These are phyloP conservation scores for Gastrophysa polygoni DNA, from an alignment of 2,888 invertebrate species.

Conservation along the genomic window DNA sequence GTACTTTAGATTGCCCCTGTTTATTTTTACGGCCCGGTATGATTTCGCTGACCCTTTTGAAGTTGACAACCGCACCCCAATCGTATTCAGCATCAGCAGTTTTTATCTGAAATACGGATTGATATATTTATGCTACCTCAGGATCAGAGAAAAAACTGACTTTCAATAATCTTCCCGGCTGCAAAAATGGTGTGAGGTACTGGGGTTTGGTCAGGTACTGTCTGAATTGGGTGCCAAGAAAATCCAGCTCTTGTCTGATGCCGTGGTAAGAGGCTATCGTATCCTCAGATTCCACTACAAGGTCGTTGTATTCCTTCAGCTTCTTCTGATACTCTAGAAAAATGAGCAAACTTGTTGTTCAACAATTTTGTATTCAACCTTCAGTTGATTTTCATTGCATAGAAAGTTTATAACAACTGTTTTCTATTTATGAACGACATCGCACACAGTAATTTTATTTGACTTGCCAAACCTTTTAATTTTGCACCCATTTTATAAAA, in stretches of 20 bases:
- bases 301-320: conserved; percentile 67
- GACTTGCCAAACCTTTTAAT: too few relatives aligned
- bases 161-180: conserved; percentile 91
- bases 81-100: conserved; percentile 87
- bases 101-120: conserved; percentile 67
- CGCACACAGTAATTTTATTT: too few relatives aligned
- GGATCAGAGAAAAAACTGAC: conserved; percentile 59
- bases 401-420: too few relatives aligned
- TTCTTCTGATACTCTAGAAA: conserved; percentile 69
- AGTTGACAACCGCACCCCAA: conserved; percentile 96
- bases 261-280: conserved; percentile 83
- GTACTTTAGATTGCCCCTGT: conserved; percentile 60
- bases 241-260: conserved; percentile 80
- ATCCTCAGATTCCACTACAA: conserved; percentile 74
- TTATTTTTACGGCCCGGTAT: conserved; percentile 42
- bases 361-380: background rate
- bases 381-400: too few relatives aligned
- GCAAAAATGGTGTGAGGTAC: conserved; percentile 90
- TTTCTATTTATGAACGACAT: too few relatives aligned
- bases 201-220: conserved; percentile 82
- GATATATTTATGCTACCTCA: background rate
- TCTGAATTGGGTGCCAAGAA: conserved; percentile 76
- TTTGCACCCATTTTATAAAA: too few relatives aligned
- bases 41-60: conserved; percentile 62
- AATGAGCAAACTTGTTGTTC: background rate